Conservation (phyloP, 2,113 vertebrate genomes). For the Suncus etruscus region DNA sequence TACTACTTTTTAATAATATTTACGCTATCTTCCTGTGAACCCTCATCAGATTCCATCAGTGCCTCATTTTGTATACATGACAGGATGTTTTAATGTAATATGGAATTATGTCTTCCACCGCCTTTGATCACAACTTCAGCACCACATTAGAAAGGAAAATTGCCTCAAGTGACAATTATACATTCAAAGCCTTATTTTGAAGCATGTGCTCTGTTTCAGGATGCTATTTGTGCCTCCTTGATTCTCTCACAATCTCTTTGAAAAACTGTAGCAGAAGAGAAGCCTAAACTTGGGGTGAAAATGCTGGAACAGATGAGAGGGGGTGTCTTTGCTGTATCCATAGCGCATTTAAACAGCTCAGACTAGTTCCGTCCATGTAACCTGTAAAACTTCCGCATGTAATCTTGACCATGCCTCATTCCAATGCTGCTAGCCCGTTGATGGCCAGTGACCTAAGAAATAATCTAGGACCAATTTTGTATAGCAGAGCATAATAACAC, state of each 20-base stretch:
- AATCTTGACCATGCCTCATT: no score
- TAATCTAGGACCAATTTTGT: neutral
- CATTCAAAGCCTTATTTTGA: constrained; percentile 14
- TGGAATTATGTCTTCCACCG: neutral
- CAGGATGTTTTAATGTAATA: neutral
- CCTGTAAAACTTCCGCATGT: no score
- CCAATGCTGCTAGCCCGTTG: neutral
- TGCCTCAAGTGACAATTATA: constrained; percentile 7
- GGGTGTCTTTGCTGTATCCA: neutral
- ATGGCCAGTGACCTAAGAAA: neutral
- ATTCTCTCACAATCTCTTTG: neutral
- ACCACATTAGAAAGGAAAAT: neutral
- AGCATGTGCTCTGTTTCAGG: neutral
- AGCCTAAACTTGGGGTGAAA: neutral
- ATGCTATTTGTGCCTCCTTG: no score
- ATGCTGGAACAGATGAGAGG: no score
- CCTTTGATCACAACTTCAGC: constrained; percentile 21
- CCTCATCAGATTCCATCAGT: neutral
- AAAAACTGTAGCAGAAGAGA: neutral
- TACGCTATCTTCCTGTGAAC: neutral
- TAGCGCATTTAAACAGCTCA: neutral
- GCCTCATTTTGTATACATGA: neutral
- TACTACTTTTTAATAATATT: no score
- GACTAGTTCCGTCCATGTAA: fast-evolving
- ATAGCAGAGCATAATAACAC: neutral